Base-by-base conservation (phyloP, 2,797 vertebrate species). In the Anableps anableps region DNA sequence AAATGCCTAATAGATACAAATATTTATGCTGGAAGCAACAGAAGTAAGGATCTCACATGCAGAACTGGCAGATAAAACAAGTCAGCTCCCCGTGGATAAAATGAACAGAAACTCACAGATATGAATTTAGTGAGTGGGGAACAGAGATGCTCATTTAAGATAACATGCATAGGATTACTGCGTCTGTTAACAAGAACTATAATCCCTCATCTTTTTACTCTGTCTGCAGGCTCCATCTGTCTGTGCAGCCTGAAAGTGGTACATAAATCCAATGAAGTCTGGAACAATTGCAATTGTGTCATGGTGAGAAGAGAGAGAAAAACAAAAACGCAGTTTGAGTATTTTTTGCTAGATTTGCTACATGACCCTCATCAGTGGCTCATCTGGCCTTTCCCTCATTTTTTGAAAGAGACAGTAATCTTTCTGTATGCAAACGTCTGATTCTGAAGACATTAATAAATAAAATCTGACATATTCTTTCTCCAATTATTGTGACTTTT, bases 111-210 rank as follows among this genome's bases (percentile, higher is more conserved):
- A 64, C 29, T 34, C 31, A 34, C 34, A 66, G 62, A 34, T 66
- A 38, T 66, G 62, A 62, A 16, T 64, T 64, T 66, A 10, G 34
- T 66, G 34, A 38, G 7, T 66, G 34, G 8, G 17, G 19, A 36
- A 31, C 62, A 66, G 19, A 45, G 70, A 72, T 31, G 70, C 45
- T 72, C 43, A 72, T 45, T 72, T 47, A 45, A n/a, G n/a, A 47
- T 29, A 47, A 47, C 43, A 17, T 17, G 70, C 17, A 16, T 19
- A 60, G 68, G 26, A 47, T 71, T 14, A 71, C n/a, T 45, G 41
- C 41, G 31, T 45, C 70, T 45, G n/a, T 72, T 72, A 72, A 72
- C 70, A 47, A 66, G 62, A 66, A 36, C 62, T 66, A 17, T 66
- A 66, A 66, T 66, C 45, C 29, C 26, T 29, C 68, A 71, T 43